These are phyloP conservation scores for Ia io DNA, from an alignment of 2,113 vertebrate genomes.

Conservation along the genomic window DNA sequence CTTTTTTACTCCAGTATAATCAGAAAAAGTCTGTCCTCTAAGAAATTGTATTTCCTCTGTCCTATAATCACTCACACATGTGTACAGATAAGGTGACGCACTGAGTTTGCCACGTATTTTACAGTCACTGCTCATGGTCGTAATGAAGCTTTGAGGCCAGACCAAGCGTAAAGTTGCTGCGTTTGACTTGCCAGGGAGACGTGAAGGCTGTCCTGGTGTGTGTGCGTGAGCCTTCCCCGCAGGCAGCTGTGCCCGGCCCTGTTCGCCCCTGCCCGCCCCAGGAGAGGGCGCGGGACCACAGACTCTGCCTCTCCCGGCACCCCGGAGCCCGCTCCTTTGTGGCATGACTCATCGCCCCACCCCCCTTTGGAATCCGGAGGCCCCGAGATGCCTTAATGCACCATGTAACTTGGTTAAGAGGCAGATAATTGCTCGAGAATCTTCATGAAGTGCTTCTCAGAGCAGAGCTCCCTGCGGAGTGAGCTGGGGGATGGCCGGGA, in stretches of 20 bases:
- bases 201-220: neutral
- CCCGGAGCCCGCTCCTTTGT: neutral
- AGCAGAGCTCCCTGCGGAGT: neutral
- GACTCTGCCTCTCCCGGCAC: fast-evolving
- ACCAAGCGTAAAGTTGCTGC: neutral
- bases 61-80: neutral
- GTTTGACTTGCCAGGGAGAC: neutral
- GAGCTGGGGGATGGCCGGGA: fast-evolving
- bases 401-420: neutral
- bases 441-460: neutral
- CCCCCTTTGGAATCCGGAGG: fast-evolving
- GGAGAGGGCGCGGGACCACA: neutral
- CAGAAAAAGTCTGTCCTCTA: neutral
- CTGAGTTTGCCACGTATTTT: neutral
- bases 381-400: fast-evolving
- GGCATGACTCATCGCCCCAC: neutral
- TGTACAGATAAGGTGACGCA: neutral
- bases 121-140: neutral
- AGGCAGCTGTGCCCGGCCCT: too few species aligned
- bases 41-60: neutral
- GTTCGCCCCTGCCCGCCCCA: too few species aligned
- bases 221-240: fast-evolving
- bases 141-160: neutral
- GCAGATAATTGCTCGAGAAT: neutral
- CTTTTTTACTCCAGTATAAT: neutral